Percentiles rank a stretch among this genome's conserved stretches.
Evolutionary conservation across 2,113 vertebrate species (phyloP).

Genomic region (Ophiodon elongatus): DNA sequence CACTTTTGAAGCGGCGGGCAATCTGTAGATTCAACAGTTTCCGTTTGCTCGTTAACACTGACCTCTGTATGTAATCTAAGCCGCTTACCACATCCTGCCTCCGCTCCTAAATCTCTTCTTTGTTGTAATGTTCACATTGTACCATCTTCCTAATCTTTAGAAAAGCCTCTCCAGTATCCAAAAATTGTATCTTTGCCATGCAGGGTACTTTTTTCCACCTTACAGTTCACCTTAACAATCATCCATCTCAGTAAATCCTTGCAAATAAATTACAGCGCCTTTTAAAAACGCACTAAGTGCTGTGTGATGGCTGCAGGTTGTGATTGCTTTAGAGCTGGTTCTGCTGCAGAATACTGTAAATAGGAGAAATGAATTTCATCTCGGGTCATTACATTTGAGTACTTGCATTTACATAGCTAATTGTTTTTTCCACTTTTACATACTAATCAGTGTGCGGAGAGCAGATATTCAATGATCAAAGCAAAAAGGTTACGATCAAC

Average conservation of each 20-base stretch:
- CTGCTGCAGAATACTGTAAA: conserved; percentile 27
- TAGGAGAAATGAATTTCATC: conserved; percentile 34
- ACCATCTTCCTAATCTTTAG: conserved; percentile 53
- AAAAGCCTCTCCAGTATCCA: conserved; percentile 29
- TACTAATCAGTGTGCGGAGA: background rate
- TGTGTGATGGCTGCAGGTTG: conserved; percentile 8
- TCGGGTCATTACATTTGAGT: conserved; percentile 45
- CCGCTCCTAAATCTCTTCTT: conserved; percentile 61
- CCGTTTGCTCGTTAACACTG: conserved; percentile 27
- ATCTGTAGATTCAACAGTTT: conserved; percentile 38
- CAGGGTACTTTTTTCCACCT: background rate
- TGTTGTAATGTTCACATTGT: conserved; percentile 51
- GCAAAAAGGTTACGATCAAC: conserved; percentile 9
- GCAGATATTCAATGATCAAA: conserved; percentile 14
- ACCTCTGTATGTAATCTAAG: conserved; percentile 53
- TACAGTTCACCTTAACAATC: conserved; percentile 33
- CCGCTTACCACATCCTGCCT: conserved; percentile 60
- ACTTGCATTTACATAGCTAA: conserved; percentile 49
- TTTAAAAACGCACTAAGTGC: conserved; percentile 63
- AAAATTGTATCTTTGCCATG: conserved; percentile 33
- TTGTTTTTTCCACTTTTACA: conserved; percentile 41
- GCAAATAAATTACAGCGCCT: conserved; percentile 37
- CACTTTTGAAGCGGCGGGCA: conserved; percentile 12
- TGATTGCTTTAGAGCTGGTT: conserved; percentile 8
- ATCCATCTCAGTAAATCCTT: conserved; percentile 6